Conservation (phyloP, 2,797 vertebrate species). For the Cichlasoma orientale region DNA sequence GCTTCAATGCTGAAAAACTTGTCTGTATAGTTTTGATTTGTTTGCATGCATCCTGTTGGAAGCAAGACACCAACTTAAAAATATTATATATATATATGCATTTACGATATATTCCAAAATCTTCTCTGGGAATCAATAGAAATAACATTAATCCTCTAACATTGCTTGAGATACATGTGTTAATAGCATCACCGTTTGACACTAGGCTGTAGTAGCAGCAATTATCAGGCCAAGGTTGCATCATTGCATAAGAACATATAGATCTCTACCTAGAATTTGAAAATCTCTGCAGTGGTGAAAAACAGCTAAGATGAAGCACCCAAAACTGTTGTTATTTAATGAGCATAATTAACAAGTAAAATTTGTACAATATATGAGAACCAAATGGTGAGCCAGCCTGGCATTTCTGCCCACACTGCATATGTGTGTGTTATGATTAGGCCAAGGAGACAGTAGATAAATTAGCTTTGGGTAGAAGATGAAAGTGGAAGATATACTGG, state of each 20-base stretch:
- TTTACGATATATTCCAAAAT: conserved; percentile 2
- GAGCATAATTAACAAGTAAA: conserved; percentile 70
- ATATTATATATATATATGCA: too few species aligned
- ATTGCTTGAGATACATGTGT: background rate
- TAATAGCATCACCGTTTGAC: conserved; percentile 34
- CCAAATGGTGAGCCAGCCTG: conserved; percentile 66
- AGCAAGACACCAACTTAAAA: background rate
- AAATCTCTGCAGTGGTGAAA: conserved; percentile 29
- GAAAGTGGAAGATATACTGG: conserved; percentile 71
- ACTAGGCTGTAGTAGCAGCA: conserved; percentile 22
- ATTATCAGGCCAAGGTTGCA: conserved; percentile 31
- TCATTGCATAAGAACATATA: conserved; percentile 32
- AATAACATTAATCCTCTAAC: background rate
- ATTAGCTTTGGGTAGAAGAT: conserved; percentile 75
- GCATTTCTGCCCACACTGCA: conserved; percentile 66
- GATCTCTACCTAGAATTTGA: conserved; percentile 37
- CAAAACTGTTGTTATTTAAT: conserved; percentile 71
- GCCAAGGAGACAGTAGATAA: conserved; percentile 73
- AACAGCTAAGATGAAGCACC: conserved; percentile 42
- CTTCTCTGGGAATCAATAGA: conserved; percentile 17
- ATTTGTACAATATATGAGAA: conserved; percentile 55
- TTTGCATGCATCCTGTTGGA: background rate
- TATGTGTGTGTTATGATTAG: conserved; percentile 70
- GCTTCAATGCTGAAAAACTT: background rate
- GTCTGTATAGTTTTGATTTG: background rate